These are phyloP conservation scores for Sinodicranocentrus sp. DNA, from an alignment of 2,888 invertebrate genomes.

Conservation along the genomic window DNA sequence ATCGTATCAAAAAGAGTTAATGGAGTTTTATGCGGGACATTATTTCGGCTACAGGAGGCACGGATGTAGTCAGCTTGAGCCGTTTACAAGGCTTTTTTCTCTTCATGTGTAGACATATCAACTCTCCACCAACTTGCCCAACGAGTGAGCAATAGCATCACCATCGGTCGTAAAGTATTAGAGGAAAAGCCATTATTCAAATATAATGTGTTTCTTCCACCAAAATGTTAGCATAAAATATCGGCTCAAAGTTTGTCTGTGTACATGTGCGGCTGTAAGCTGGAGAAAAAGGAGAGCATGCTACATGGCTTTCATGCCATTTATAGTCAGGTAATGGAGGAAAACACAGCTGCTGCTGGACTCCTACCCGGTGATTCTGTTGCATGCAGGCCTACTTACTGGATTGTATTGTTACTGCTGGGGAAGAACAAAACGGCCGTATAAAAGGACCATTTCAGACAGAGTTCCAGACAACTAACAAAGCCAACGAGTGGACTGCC, in stretches of 20 bases:
- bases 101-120: not conserved
- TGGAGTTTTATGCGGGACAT: slow-evolving; percentile 61
- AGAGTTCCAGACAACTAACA: not conserved
- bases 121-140: slow-evolving; percentile 8
- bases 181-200: slow-evolving; percentile 67
- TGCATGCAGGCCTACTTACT: slow-evolving; percentile 42
- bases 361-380: slow-evolving; percentile 37
- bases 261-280: not conserved
- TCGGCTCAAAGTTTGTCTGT: slow-evolving; percentile 32
- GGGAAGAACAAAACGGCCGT: not conserved
- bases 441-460: not conserved
- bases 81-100: slow-evolving; percentile 10
- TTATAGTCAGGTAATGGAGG: slow-evolving; percentile 52
- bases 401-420: slow-evolving; percentile 15
- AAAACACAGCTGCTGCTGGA: slow-evolving; percentile 51
- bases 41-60: slow-evolving; percentile 50
- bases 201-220: slow-evolving; percentile 66
- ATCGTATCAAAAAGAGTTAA: slow-evolving; percentile 58
- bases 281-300: slow-evolving; percentile 18
- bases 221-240: slow-evolving; percentile 64
- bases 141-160: slow-evolving; percentile 44
- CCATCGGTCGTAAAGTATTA: slow-evolving; percentile 65
- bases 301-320: slow-evolving; percentile 37
- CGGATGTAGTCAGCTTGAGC: slow-evolving; percentile 35
- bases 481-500: not conserved